These are phyloP conservation scores for Conopomorpha cramerella DNA, from an alignment of 1,140 invertebrate species.

Conservation along the genomic window DNA sequence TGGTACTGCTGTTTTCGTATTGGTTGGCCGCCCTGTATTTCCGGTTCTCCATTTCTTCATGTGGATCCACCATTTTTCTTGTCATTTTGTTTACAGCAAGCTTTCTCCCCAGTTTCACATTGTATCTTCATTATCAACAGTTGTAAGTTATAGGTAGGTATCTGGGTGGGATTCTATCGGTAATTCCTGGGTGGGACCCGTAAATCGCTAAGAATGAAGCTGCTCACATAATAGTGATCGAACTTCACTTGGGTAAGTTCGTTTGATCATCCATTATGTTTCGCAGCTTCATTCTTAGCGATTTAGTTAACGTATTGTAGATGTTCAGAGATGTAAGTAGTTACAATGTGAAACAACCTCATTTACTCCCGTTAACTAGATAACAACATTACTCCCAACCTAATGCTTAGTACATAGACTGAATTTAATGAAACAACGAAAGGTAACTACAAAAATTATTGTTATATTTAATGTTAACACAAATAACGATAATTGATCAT, in stretches of 20 bases:
- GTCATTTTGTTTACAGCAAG: neutral
- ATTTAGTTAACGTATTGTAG: neutral
- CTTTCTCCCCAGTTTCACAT: no score
- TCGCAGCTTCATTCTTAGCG: neutral
- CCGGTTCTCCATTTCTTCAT: no score
- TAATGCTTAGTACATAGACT: neutral
- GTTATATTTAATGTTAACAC: neutral
- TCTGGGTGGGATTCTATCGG: neutral
- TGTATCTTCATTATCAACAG: neutral
- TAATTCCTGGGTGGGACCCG: no score
- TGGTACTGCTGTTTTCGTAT: neutral
- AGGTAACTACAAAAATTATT: neutral
- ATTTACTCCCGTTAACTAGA: no score
- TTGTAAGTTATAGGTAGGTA: neutral
- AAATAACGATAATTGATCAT: neutral
- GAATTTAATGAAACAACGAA: neutral
- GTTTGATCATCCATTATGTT: neutral
- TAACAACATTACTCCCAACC: no score
- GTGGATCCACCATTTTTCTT: neutral
- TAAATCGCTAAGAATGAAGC: neutral
- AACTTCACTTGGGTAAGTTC: neutral
- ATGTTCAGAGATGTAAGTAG: neutral
- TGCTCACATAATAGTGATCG: neutral
- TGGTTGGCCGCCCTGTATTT: neutral
- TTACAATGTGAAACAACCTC: no score